Conservation (phyloP, 2,113 vertebrate species). For the Coptodon bakossiorum region DNA sequence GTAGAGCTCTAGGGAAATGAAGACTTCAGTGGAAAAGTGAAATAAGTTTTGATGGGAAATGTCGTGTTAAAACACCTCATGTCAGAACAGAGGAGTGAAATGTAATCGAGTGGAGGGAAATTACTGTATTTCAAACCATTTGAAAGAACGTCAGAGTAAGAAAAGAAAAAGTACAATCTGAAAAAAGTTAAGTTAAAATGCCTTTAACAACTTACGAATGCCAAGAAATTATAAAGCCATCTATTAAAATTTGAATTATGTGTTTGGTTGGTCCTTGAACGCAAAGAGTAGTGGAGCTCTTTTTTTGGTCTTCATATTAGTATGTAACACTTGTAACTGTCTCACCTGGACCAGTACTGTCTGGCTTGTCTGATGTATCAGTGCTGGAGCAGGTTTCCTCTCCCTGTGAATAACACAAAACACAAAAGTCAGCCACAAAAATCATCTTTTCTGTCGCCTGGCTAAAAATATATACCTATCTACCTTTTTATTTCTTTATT, state of each 20-base stretch:
- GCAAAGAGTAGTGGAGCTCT: not conserved
- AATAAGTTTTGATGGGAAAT: not conserved
- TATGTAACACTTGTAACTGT: not conserved
- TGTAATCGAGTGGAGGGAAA: not conserved
- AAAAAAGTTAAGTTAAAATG: not conserved
- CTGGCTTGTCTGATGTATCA: constrained; percentile 58
- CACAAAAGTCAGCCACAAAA: not conserved
- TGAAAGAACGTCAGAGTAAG: not conserved
- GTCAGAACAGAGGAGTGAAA: not conserved
- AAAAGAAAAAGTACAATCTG: not conserved
- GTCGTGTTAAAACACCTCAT: not conserved
- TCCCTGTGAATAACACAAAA: constrained; percentile 35
- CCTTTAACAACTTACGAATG: not conserved
- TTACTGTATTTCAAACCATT: not conserved
- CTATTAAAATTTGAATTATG: not conserved
- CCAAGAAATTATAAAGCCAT: not conserved
- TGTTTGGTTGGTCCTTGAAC: not conserved
- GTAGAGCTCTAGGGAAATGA: not conserved
- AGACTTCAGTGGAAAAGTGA: not conserved
- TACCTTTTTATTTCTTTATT: not conserved
- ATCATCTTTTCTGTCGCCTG: not conserved
- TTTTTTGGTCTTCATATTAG: not conserved
- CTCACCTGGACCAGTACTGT: constrained; percentile 63
- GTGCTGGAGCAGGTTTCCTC: constrained; percentile 63
- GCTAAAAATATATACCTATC: not conserved